Percentiles rank a stretch among this genome's conserved stretches.
phyloP scores from a whole-genome alignment of 2,113 vertebrate species.

The Hepsetus odoe region DNA sequence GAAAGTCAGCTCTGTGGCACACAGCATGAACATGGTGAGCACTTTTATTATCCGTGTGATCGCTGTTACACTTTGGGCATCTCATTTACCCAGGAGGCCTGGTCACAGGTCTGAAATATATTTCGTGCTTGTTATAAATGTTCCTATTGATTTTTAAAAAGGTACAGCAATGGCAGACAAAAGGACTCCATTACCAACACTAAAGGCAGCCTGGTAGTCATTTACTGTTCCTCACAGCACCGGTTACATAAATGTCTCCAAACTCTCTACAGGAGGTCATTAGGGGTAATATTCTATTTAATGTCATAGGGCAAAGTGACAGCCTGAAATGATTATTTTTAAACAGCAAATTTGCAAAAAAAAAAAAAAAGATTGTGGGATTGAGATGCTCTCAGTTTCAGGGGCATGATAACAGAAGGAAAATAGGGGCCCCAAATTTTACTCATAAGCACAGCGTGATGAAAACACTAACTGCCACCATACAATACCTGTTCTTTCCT shows the following conservation, averaged over 20 bases:
- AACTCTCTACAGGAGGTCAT: background rate
- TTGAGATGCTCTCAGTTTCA: constrained; percentile 36
- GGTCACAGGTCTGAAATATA: background rate
- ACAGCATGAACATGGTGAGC: background rate
- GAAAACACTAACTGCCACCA: background rate
- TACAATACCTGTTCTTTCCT: background rate
- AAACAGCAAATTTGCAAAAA: background rate
- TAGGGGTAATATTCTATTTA: background rate
- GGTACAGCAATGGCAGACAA: background rate
- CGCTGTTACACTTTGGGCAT: too few species aligned
- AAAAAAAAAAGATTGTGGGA: background rate
- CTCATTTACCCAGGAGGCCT: background rate
- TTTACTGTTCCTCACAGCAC: background rate
- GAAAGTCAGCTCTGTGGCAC: constrained; percentile 77
- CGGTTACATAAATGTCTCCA: background rate
- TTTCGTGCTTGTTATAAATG: background rate
- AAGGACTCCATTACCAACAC: background rate
- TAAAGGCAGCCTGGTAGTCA: background rate
- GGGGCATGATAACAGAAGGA: constrained; percentile 33
- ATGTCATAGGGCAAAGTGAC: background rate
- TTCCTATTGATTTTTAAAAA: background rate
- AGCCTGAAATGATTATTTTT: background rate
- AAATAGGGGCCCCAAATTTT: constrained; percentile 27
- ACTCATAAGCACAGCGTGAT: background rate
- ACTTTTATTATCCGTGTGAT: too few species aligned